Base-by-base conservation (phyloP, 2,113 vertebrate genomes). In the Eurystomus gularis region DNA sequence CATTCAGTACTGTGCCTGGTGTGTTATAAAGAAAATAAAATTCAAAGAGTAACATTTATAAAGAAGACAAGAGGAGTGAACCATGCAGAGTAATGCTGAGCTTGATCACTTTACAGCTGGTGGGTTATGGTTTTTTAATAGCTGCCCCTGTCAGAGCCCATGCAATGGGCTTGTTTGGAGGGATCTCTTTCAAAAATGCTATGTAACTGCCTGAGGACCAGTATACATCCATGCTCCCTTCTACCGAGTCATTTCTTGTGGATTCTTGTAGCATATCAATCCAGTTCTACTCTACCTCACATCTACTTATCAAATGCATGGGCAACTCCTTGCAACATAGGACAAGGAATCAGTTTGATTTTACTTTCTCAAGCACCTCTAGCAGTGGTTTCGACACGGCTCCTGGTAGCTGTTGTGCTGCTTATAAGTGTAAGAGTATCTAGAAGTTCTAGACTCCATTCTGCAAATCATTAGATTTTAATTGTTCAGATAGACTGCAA, bases 161-260 rank as follows among this genome's bases (percentile, higher is more conserved):
- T 12, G 18, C 8, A 62, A 26, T 6, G 29, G 25, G 13, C n/a
- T 70, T 62, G 3, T 88, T 55, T 39, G 46, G 40, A 75, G 46
- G 31, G 11, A 33, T 90, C 6, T 42, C 33, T 52, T 14, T 31
- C 23, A 42, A 26, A 75, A 79, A 44, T 35, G 28, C 20, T 61
- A 7, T 8, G 7, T 20, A 58, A 49, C 17, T 60, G 21, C 28
- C 66, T 42, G 51, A 88, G n/a, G 25, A 65, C 17, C 29, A 46
- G 19, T 7, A 33, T 17, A 58, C 11, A 13, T 23, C 48, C 25
- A 62, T 7, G 10, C 11, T 42, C 18, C 35, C 35, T 70, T 51
- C 65, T 58, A 13, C 5, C 1, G 2, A 55, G 10, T 17, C 6
- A 3, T 29, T 73, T 46, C 19, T 60, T n/a, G 26, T 0, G 3